Conservation (phyloP, 2,797 vertebrate species). For the Pangasius sanitwongsei region DNA sequence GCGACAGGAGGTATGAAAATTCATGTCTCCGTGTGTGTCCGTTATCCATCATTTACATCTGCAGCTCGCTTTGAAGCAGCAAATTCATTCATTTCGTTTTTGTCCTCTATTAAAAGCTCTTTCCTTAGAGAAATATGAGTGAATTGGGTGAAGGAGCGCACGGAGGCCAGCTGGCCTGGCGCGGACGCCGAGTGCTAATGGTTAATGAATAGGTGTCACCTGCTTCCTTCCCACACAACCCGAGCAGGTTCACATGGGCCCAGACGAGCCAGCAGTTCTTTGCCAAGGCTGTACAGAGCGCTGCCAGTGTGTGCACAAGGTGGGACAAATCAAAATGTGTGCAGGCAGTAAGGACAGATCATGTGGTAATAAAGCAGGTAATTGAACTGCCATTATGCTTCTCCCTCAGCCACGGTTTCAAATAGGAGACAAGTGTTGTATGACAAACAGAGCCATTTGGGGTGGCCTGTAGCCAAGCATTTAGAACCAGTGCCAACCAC, state of each 20-base stretch:
- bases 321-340: constrained; percentile 21
- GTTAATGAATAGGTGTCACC: constrained; percentile 62
- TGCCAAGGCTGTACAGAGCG: constrained; percentile 33
- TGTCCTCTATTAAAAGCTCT: constrained; percentile 19
- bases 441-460: constrained; percentile 48
- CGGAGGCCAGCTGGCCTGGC: constrained; percentile 42
- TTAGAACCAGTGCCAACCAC: constrained; percentile 51
- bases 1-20: constrained; percentile 7
- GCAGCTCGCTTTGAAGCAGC: constrained; percentile 4
- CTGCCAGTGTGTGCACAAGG: constrained; percentile 24
- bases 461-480: constrained; percentile 46
- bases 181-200: constrained; percentile 52
- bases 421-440: constrained; percentile 34
- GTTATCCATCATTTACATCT: constrained; percentile 30
- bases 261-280: constrained; percentile 19
- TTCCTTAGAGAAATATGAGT: constrained; percentile 31
- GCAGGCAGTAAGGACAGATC: constrained; percentile 35
- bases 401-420: constrained; percentile 22
- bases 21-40: neutral
- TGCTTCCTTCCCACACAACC: constrained; percentile 56
- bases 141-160: constrained; percentile 32
- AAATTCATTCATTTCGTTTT: constrained; percentile 33
- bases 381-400: constrained; percentile 26
- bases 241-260: constrained; percentile 52
- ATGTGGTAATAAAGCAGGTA: constrained; percentile 32